Conservation (phyloP, 1,140 invertebrate genomes). For the Panonychus citri region DNA sequence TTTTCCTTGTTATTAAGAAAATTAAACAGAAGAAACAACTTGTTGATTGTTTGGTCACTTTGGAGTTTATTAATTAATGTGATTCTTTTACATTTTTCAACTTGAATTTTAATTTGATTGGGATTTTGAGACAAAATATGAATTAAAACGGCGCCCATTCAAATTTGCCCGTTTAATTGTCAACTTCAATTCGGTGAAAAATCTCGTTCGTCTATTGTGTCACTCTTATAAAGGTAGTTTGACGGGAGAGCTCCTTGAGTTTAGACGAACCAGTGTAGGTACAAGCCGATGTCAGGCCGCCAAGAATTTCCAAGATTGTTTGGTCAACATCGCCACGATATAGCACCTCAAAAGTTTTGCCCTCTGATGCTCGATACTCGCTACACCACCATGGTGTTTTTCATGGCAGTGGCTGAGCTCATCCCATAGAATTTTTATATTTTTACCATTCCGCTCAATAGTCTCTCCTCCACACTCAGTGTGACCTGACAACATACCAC, state of each 20-base stretch:
- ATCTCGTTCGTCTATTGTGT: conserved; percentile 69
- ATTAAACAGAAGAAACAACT: too few relatives aligned
- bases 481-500: conserved; percentile 84
- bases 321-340: conserved; percentile 58
- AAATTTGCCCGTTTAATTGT: neutral
- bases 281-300: conserved; percentile 69
- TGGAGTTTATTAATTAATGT: too few relatives aligned
- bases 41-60: too few relatives aligned
- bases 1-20: too few relatives aligned
- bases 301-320: conserved; percentile 64
- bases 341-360: conserved; percentile 74
- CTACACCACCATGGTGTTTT: conserved; percentile 58
- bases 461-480: conserved; percentile 73
- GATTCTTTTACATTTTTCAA: too few relatives aligned
- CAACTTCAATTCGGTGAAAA: conserved; percentile 21
- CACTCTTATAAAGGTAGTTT: conserved; percentile 77
- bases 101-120: too few relatives aligned
- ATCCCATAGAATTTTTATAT: conserved; percentile 84
- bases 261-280: conserved; percentile 71
- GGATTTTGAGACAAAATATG: too few relatives aligned
- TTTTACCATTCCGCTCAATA: conserved; percentile 57
- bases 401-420: conserved; percentile 78
- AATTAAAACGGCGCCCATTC: too few relatives aligned
- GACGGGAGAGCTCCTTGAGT: conserved; percentile 56
- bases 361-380: conserved; percentile 72